These are phyloP conservation scores for Apaloderma vittatum DNA, from an alignment of 2,113 vertebrate species.

Conservation along the genomic window DNA sequence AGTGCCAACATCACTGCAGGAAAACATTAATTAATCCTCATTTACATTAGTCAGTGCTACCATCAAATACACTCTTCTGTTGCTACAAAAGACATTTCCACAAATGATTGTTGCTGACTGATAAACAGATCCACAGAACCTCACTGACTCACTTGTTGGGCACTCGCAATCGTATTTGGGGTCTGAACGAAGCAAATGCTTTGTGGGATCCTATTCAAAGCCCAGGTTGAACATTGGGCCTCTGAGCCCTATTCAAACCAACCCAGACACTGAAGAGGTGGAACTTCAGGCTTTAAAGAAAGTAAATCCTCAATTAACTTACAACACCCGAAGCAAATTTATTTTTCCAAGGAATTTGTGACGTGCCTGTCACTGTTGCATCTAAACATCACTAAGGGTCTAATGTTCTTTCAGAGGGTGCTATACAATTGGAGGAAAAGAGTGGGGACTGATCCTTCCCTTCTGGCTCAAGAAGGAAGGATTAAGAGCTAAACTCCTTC, in stretches of 20 bases:
- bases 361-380: not conserved
- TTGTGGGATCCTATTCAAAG: conserved; percentile 36
- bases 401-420: not conserved
- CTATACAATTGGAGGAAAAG: not conserved
- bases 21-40: conserved; percentile 80
- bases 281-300: not conserved
- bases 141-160: conserved; percentile 54
- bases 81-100: conserved; percentile 67
- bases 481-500: not conserved
- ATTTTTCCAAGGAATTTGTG: not conserved
- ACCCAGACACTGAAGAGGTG: not conserved
- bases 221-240: not conserved
- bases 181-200: conserved; percentile 8
- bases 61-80: conserved; percentile 71
- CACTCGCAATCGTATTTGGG: not conserved
- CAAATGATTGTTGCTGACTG: conserved; percentile 62
- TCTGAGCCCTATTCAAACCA: not conserved
- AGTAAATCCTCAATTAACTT: conserved; percentile 13
- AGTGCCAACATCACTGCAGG: conserved; percentile 74
- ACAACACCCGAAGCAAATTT: not conserved
- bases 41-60: conserved; percentile 76
- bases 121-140: conserved; percentile 67
- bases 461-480: not conserved
- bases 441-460: not conserved
- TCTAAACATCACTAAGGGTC: not conserved